These are phyloP conservation scores for Amblyornis subalaris DNA, from an alignment of 2,113 vertebrate genomes.

Conservation along the genomic window DNA sequence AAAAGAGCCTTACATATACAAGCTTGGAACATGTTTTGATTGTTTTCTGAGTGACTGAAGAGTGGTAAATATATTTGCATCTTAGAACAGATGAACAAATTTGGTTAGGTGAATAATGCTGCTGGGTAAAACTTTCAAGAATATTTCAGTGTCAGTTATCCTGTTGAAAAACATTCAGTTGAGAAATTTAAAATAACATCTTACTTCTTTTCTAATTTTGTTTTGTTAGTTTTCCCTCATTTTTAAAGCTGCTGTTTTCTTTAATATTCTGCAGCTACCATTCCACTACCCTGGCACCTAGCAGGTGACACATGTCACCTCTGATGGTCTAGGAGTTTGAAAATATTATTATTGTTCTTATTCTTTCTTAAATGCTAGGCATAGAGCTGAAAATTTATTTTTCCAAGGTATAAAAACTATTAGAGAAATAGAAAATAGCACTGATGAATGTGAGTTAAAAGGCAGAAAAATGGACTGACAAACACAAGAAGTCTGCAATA, in stretches of 20 bases:
- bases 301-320: not conserved
- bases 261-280: not conserved
- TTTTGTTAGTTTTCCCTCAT: not conserved
- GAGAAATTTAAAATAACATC: not conserved
- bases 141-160: not conserved
- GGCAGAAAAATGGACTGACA: not conserved
- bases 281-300: not conserved
- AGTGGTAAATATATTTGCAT: not conserved
- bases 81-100: not conserved
- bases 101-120: not conserved
- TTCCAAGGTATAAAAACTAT: not conserved
- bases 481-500: not conserved
- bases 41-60: not conserved
- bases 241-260: not conserved
- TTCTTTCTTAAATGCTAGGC: not conserved
- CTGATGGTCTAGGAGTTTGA: not conserved
- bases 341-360: not conserved
- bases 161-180: not conserved
- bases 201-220: not conserved
- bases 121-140: not conserved
- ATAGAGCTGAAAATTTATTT: not conserved
- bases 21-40: not conserved
- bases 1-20: not conserved
- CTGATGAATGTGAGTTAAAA: not conserved
- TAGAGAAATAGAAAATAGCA: not conserved